phyloP scores from a whole-genome alignment of 2,888 invertebrate genomes.

The Sipha maydis region DNA sequence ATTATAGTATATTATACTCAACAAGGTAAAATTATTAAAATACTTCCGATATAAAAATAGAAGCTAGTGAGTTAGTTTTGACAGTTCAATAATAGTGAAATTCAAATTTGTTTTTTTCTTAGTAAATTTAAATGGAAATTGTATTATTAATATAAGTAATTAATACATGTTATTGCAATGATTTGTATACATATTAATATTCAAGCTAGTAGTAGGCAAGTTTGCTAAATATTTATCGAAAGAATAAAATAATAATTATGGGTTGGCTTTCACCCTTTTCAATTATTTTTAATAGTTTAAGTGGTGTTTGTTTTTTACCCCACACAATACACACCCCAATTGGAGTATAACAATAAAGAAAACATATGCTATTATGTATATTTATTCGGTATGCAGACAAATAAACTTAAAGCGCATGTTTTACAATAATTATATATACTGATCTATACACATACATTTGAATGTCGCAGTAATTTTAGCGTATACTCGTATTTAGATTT shows the following conservation, averaged over 20 bases:
- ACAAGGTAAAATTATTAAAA: no score
- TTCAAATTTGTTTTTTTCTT: no score
- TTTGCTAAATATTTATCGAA: slow-evolving; percentile 24
- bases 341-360: slow-evolving; percentile 6
- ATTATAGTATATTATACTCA: no score
- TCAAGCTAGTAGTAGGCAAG: no score
- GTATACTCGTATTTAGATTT: no score
- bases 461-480: neutral
- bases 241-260: slow-evolving; percentile 1
- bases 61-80: no score
- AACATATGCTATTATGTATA: neutral
- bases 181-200: no score
- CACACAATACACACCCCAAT: neutral
- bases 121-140: no score
- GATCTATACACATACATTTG: neutral
- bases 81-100: no score
- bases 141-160: no score
- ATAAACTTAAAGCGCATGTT: neutral
- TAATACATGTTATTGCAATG: no score
- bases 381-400: neutral
- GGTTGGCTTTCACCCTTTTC: slow-evolving; percentile 36
- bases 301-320: slow-evolving; percentile 18
- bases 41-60: no score
- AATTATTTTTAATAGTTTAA: slow-evolving; percentile 17
- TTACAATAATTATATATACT: neutral